A percentile compares a stretch with the other conserved stretches of the same genome.
Conservation (phyloP, 2,888 invertebrate species). For the Pristionchus fissidentatus region DNA sequence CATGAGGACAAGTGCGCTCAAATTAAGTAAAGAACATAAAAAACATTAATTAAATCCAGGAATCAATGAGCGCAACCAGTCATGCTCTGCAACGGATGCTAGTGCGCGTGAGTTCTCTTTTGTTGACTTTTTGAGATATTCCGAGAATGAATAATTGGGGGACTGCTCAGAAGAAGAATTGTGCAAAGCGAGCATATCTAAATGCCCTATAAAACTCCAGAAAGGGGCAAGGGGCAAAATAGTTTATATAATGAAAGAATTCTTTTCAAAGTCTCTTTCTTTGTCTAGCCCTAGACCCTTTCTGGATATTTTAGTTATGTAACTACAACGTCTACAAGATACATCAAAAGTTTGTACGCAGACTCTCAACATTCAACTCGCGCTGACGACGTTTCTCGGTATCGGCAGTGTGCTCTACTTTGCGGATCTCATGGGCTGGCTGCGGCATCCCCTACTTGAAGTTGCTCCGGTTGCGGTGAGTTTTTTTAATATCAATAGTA, state of each 20-base stretch:
- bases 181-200: too few relatives aligned
- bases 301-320: too few relatives aligned
- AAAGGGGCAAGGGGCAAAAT: neutral
- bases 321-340: too few relatives aligned
- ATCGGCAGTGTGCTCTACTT: neutral
- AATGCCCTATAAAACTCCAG: too few relatives aligned
- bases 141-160: too few relatives aligned
- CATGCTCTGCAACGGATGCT: neutral
- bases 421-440: neutral
- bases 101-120: neutral
- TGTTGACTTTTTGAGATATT: too few relatives aligned
- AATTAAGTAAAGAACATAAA: neutral
- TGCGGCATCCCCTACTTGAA: neutral
- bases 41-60: neutral
- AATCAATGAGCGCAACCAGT: neutral
- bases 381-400: neutral
- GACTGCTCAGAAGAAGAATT: too few relatives aligned
- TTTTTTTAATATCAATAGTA: neutral
- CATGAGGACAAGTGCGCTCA: too few relatives aligned
- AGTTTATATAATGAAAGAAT: too few relatives aligned
- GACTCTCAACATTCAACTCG: neutral
- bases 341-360: too few relatives aligned
- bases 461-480: neutral
- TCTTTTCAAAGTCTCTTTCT: too few relatives aligned
- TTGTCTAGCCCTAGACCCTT: too few relatives aligned